Conservation (phyloP, 2,797 vertebrate genomes). For the Esox lucius region DNA sequence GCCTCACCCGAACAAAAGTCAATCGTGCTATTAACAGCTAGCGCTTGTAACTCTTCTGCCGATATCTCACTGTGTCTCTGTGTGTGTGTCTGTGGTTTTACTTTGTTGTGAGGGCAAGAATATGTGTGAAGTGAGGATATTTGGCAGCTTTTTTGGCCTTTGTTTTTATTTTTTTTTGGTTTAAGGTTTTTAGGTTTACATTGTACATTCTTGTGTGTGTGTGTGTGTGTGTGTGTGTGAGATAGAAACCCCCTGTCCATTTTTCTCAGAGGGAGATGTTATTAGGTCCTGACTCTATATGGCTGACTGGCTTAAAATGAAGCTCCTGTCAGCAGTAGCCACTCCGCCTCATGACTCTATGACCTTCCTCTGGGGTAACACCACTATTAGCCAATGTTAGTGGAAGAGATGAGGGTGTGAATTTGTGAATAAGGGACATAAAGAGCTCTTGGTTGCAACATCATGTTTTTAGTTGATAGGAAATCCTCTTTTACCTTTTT, state of each 20-base stretch:
- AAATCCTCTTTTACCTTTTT: constrained; percentile 26
- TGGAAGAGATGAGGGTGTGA: constrained; percentile 35
- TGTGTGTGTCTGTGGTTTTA: background rate
- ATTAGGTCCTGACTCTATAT: background rate
- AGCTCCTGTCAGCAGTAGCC: background rate
- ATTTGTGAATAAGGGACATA: constrained; percentile 20
- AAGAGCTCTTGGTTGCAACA: constrained; percentile 24
- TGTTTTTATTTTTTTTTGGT: background rate
- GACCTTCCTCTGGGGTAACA: constrained; percentile 1
- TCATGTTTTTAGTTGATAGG: background rate
- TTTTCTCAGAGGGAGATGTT: background rate
- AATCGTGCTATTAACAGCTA: constrained; percentile 23
- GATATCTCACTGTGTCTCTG: constrained; percentile 4
- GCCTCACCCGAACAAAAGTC: constrained; percentile 28
- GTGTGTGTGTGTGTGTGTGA: background rate
- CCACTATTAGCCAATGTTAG: background rate
- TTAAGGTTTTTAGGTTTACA: no score
- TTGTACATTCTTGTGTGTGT: background rate
- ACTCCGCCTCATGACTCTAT: background rate
- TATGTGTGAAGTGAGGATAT: no score
- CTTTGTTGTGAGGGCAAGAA: background rate
- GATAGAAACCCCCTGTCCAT: background rate
- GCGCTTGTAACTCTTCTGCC: background rate
- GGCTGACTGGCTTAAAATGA: constrained; percentile 2
- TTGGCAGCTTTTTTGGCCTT: no score